phyloP scores from a whole-genome alignment of 2,113 vertebrate genomes.

The Saguinus imperator region DNA sequence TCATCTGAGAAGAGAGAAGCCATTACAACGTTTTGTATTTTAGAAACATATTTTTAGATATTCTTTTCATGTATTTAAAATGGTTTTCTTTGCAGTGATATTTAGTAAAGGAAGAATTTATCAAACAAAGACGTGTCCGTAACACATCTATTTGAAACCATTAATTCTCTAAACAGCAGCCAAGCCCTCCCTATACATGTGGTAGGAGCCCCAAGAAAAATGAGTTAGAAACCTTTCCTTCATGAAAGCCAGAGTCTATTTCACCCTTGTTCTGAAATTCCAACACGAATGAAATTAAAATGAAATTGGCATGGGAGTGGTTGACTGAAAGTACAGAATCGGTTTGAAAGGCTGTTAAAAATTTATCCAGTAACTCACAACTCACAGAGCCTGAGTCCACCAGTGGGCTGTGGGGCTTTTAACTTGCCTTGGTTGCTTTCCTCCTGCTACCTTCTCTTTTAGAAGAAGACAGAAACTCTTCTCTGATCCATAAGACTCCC shows the following conservation, averaged over 20 bases:
- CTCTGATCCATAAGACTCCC: too few relatives aligned
- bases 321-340: background rate
- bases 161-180: background rate
- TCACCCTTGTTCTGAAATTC: background rate
- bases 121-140: background rate
- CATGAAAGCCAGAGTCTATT: background rate
- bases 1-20: background rate
- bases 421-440: accelerated
- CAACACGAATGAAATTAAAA: background rate
- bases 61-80: background rate
- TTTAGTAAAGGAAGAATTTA: background rate
- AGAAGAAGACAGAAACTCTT: background rate
- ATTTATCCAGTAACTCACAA: accelerated
- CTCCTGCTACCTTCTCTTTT: background rate
- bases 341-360: background rate
- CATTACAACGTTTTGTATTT: background rate
- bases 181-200: background rate
- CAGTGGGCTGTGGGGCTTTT: accelerated
- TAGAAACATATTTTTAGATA: background rate
- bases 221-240: background rate
- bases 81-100: background rate
- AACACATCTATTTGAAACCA: background rate
- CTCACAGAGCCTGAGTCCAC: background rate
- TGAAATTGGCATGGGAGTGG: accelerated
- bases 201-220: background rate